Conservation (phyloP, 2,113 vertebrate genomes). For the Phylloscopus trochiloides region DNA sequence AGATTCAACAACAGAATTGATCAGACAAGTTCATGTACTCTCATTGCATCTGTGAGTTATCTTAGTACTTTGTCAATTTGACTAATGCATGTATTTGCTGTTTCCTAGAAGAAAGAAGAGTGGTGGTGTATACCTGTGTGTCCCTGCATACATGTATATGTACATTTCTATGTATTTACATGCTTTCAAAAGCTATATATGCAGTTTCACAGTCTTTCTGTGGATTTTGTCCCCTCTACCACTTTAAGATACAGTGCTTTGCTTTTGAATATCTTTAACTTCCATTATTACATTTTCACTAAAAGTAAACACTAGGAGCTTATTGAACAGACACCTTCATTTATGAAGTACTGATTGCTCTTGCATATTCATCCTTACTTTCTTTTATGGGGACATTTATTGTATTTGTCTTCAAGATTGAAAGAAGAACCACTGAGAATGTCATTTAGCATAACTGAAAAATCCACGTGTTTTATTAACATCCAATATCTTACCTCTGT, state of each 20-base stretch:
- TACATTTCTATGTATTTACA: neutral
- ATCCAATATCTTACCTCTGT: neutral
- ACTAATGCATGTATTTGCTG: neutral
- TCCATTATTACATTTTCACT: conserved; percentile 17
- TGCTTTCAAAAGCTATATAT: neutral
- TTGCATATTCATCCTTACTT: conserved; percentile 28
- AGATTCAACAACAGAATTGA: neutral
- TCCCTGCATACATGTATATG: neutral
- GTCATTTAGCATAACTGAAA: neutral
- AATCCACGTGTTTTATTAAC: neutral
- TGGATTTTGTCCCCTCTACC: neutral
- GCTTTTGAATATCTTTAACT: neutral
- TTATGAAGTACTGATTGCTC: conserved; percentile 17
- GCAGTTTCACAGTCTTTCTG: neutral
- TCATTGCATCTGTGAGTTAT: neutral
- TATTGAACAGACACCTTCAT: conserved; percentile 11
- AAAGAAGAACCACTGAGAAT: conserved; percentile 1
- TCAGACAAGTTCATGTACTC: neutral
- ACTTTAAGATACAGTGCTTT: neutral
- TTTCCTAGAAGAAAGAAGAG: neutral
- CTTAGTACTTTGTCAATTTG: neutral
- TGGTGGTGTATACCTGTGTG: neutral
- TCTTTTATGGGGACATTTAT: conserved; percentile 15
- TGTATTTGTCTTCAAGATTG: conserved; percentile 26
- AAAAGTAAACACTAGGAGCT: conserved; percentile 10